Evolutionary conservation across 2,888 invertebrate genomes (phyloP), one percentile per base, ranked within the genome.

Genomic region (Caenorhabditis sp.): DNA sequence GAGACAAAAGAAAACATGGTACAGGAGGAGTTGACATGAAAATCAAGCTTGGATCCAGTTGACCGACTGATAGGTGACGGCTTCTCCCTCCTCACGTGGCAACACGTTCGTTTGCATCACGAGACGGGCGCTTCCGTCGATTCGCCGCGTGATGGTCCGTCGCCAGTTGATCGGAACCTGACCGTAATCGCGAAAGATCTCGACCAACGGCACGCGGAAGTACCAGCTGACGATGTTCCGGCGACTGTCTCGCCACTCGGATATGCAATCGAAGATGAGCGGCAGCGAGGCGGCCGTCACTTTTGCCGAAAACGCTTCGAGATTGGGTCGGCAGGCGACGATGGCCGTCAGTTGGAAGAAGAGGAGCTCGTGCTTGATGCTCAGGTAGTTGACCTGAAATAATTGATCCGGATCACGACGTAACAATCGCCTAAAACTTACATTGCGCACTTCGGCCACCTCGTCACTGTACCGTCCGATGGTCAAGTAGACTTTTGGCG

Each of bases 171-270:
- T 17, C 32, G 35, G 20, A 5, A 41, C 32, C 4, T 32, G 39
- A 2, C 50, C 22, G 45, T 2, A 41, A 8, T n/a, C 39, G 11
- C 22, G 32, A 11, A 20, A 7, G 26, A 52, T 15, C 13, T 68
- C 50, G 26, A 37, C 22, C 13, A 26, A n/a, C 2, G 70, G 70
- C 11, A 59, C 22, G 2, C 26, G 43, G 32, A 70, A 59, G 59
- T 59, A 58, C 59, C 59, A 70, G 26, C 53, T 39, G 22, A 11
- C 11, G 17, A 70, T 59, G 4, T 37, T 17, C n/a, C 70, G 59
- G 3, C 32, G 48, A 15, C 22, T 24, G 9, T 13, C 20, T 15
- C 22, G 41, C 70, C 70, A 70, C 39, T 70, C 70, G 1, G 52
- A 15, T 15, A 70, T 59, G 15, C 70, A 59, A 5, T 43, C 13